Evolutionary conservation across 2,888 invertebrate genomes (phyloP), one percentile per base, ranked within the genome.

Genomic region (Arctia plantaginis): DNA sequence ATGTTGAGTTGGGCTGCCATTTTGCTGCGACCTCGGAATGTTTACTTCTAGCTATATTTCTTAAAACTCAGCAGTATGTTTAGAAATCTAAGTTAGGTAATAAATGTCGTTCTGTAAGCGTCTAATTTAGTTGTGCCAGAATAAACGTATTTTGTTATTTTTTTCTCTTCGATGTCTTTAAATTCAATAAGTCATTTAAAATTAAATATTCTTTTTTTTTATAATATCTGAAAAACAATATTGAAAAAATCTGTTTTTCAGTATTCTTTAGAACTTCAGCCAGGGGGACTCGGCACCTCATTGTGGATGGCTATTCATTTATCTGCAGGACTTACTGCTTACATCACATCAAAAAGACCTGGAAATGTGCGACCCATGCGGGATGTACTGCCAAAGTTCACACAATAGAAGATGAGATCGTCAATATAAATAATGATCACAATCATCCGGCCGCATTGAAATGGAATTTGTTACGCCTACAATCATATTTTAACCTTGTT

Each of bases 351-450:
- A 93, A 93, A 83, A 93, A 93, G 78, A 93, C 87, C 4, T 85
- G 85, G 86, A 93, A 93, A 75, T 93, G 93, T 67, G 92, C 93
- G 0, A 89, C 91, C 0, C 89, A 90, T 44, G 85, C 90, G 4
- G 91, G 88, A 74, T 93, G 93, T 75, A 91, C 91, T 0, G 93
- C 93, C 35, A 93, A 93, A 78, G 91, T 92, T 0, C 93, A 92
- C 76, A 93, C 93, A 0, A 75, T 93, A 33, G 80, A 91, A 51
- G 90, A 93, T 62, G 86, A 91, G 72, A 91, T 93, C 10, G 82
- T 93, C 64, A 86, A 74, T 30, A 65, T 92, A 10, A 84, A 88
- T 27, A 93, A 93, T 74, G 82, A 87, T 4, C 93, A 93, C 72
- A 90, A 87, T 30, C 93, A 93, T 71, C 86, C 87, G 12, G 79